Evolutionary conservation across 2,888 invertebrate species (phyloP).

Genomic region (Lampropteryx suffumata): DNA sequence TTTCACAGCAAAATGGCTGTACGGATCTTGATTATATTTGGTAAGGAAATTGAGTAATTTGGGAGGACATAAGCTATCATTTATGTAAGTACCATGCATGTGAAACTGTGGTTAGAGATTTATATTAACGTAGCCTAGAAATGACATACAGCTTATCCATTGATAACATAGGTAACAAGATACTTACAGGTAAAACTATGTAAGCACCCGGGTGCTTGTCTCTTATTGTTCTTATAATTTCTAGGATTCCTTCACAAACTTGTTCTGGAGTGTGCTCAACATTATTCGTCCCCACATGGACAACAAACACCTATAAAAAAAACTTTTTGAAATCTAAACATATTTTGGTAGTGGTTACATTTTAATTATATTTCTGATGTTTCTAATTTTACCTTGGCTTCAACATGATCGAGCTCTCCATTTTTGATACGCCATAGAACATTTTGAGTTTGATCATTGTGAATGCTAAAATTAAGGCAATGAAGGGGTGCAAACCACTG

Average conservation of each 20-base stretch:
- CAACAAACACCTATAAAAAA: conserved; percentile 88
- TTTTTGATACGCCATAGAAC: conserved; percentile 95
- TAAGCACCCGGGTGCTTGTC: conserved; percentile 91
- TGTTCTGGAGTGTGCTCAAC: conserved; percentile 90
- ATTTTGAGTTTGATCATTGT: conserved; percentile 93
- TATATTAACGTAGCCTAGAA: too few relatives aligned
- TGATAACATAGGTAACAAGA: neutral
- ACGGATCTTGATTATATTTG: too few relatives aligned
- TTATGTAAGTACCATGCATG: too few relatives aligned
- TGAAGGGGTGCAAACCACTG: conserved; percentile 95
- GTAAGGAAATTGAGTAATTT: too few relatives aligned
- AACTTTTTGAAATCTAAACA: neutral
- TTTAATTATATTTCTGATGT: neutral
- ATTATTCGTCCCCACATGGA: conserved; percentile 95
- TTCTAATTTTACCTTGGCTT: conserved; percentile 88
- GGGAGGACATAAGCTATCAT: too few relatives aligned
- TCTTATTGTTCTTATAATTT: conserved; percentile 88
- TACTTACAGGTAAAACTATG: conserved; percentile 90
- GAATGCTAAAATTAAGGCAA: conserved; percentile 95
- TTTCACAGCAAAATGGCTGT: too few relatives aligned
- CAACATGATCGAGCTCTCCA: conserved; percentile 94
- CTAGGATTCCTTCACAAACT: conserved; percentile 90
- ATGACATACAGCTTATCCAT: too few relatives aligned
- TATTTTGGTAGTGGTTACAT: too few relatives aligned
- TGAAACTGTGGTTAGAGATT: too few relatives aligned